Evolutionary conservation across 2,797 vertebrate species (phyloP), one percentile per base, ranked within the genome.

Genomic region (Chloroceryle inda): DNA sequence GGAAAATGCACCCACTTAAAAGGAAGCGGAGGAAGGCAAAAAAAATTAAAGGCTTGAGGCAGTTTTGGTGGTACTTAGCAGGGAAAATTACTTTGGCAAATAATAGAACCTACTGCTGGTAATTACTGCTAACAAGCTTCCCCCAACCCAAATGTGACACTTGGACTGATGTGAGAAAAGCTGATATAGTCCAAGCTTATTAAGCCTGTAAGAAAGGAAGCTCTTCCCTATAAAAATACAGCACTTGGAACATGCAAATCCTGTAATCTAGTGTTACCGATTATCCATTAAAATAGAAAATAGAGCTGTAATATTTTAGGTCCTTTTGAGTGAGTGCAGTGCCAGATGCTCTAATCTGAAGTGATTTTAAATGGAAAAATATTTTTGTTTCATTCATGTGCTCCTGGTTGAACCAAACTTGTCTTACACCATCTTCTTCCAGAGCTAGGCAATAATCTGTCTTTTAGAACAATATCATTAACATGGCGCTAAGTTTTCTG

Each of bases 51-150:
- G 96, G 97, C 98, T 98, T 84, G 95, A 98, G 98, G 98, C 97
- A 98, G 98, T 98, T 98, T 97, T 98, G 97, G 97, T 98, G 98
- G 98, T 99, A 98, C 98, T 99, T 99, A 98, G 98, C 98, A 97
- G 94, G 97, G 98, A 98, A 99, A 99, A 99, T 99, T 98, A 99
- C 98, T 98, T 98, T 98, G 98, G 98, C 92, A 94, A 98, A 99
- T 98, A 99, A 98, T 99, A 97, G 98, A 98, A 97, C 98, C 98
- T 97, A 98, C 97, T 97, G 98, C 98, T 98, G 98, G 98, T 99
- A 98, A 99, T 99, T 99, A 99, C 98, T 97, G 96, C 98, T 98
- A 98, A 98, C 98, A 98, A 98, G 98, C 97, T 98, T 98, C 98
- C 96, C 97, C 97, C 97, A 98, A 97, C 96, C 96, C 94, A 96